Evolutionary conservation across 1,140 invertebrate species (phyloP).

Genomic region (Trichoplusia ni): DNA sequence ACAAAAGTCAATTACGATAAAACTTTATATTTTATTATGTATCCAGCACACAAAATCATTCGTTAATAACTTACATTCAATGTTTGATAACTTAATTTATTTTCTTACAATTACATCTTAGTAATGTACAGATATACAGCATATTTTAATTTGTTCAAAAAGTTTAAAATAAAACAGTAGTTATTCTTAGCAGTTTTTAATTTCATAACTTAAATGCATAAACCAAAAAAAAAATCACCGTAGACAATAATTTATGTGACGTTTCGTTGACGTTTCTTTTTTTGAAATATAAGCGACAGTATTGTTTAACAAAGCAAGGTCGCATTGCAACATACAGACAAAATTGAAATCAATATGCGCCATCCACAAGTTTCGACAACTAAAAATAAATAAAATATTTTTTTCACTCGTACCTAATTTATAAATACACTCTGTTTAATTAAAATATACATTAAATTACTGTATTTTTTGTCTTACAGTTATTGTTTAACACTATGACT

Average conservation of each 20-base stretch:
- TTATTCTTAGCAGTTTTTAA: background rate
- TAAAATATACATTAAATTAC: slow-evolving; percentile 45
- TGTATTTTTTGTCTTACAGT: slow-evolving; percentile 33
- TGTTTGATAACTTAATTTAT: slow-evolving; percentile 4
- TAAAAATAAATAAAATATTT: slow-evolving; percentile 67
- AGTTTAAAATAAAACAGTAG: too few relatives aligned
- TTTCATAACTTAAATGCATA: background rate
- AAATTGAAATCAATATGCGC: background rate
- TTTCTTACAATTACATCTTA: slow-evolving; percentile 4
- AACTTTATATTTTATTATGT: slow-evolving; percentile 46
- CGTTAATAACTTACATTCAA: slow-evolving; percentile 22
- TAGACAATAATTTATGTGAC: slow-evolving; percentile 2
- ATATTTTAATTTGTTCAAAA: background rate
- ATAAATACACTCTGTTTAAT: slow-evolving; percentile 64
- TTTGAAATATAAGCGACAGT: background rate
- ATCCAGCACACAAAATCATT: slow-evolving; percentile 51
- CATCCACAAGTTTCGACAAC: slow-evolving; percentile 5
- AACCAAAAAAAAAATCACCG: slow-evolving; percentile 7
- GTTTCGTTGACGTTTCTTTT: slow-evolving; percentile 2
- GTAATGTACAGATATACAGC: background rate
- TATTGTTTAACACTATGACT: slow-evolving; percentile 36
- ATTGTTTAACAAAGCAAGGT: slow-evolving; percentile 10
- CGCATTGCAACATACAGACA: slow-evolving; percentile 4
- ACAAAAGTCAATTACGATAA: slow-evolving; percentile 38
- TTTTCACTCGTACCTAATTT: slow-evolving; percentile 47